phyloP scores from a whole-genome alignment of 2,888 invertebrate genomes.

The Melinaea menophilus region DNA sequence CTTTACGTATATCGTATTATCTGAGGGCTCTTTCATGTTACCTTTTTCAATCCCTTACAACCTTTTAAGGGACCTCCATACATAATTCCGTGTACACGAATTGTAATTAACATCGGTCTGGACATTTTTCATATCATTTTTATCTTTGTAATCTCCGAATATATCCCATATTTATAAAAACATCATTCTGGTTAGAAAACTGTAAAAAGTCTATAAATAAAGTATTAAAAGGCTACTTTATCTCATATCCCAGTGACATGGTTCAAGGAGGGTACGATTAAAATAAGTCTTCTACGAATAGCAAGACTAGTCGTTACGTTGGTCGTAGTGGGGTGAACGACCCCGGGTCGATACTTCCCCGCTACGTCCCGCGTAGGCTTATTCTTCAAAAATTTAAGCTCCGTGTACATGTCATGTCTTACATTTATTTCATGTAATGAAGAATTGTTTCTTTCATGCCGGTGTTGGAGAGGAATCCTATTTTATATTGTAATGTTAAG shows the following conservation, averaged over 20 bases:
- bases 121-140: not conserved
- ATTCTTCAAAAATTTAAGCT: constrained; percentile 25
- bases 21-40: not conserved
- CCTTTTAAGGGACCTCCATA: constrained; percentile 7
- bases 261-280: constrained; percentile 11
- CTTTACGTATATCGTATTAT: not conserved
- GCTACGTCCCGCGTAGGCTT: constrained; percentile 35
- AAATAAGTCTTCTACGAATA: constrained; percentile 16
- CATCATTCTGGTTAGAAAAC: too few species aligned
- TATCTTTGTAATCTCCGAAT: not conserved
- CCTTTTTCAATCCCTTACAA: constrained; percentile 3
- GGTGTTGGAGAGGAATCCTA: too few species aligned
- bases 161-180: too few species aligned
- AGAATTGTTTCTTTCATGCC: too few species aligned
- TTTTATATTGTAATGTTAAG: too few species aligned
- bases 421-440: too few species aligned
- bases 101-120: not conserved
- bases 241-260: constrained; percentile 23
- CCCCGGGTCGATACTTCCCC: constrained; percentile 64
- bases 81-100: constrained; percentile 7
- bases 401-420: too few species aligned
- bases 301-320: constrained; percentile 37
- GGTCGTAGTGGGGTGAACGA: constrained; percentile 65
- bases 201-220: too few species aligned
- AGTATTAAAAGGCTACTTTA: constrained; percentile 7